Percentiles rank a stretch among this genome's conserved stretches.
Evolutionary conservation across 1,140 invertebrate species (phyloP).

Genomic region (Galleria mellonella): DNA sequence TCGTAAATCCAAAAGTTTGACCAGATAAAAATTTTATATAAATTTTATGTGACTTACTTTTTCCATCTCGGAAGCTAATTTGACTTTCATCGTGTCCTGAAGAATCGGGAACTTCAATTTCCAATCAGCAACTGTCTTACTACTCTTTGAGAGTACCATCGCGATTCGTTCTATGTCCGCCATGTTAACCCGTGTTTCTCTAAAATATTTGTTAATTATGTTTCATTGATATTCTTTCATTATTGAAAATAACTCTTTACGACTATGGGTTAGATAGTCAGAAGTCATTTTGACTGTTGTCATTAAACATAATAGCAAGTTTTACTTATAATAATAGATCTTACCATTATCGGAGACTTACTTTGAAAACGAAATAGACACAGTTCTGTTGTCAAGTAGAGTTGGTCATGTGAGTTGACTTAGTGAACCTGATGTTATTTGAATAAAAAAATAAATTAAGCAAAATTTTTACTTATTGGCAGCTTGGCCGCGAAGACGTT

Average conservation of each 20-base stretch:
- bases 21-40: constrained; percentile 1
- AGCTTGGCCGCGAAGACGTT: constrained; percentile 94
- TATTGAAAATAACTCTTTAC: constrained; percentile 1
- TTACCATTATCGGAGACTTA: too few species aligned
- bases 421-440: too few species aligned
- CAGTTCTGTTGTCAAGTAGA: too few species aligned
- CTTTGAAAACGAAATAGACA: too few species aligned
- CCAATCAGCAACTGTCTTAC: constrained; percentile 95
- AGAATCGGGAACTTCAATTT: constrained; percentile 93
- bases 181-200: constrained; percentile 95
- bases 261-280: neutral
- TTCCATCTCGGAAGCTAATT: constrained; percentile 95
- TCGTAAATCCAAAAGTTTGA: too few species aligned
- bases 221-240: neutral
- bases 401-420: too few species aligned
- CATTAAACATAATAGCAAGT: too few species aligned
- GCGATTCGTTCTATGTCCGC: constrained; percentile 97
- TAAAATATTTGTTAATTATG: constrained; percentile 15
- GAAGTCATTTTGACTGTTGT: too few species aligned
- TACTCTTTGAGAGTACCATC: constrained; percentile 82
- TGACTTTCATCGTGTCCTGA: constrained; percentile 91
- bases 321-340: too few species aligned
- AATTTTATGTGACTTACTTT: constrained; percentile 69
- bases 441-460: too few species aligned
- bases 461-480: constrained; percentile 81